Conservation (phyloP, 2,888 invertebrate species). For the Xestia rhomboidea region DNA sequence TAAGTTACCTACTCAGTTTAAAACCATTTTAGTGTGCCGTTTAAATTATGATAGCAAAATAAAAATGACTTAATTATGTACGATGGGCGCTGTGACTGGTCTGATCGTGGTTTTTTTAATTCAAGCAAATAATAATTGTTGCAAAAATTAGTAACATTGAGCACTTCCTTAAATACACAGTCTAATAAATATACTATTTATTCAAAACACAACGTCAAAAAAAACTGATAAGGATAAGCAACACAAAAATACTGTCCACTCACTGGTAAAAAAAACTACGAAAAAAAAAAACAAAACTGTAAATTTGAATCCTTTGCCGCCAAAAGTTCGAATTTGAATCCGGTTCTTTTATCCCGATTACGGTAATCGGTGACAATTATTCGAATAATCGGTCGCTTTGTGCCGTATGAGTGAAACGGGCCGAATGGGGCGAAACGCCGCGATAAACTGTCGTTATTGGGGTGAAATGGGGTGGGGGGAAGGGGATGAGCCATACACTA, state of each 20-base stretch:
- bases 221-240: no score
- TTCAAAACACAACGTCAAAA: neutral
- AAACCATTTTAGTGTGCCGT: neutral
- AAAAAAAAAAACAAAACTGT: slow-evolving; percentile 5
- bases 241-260: neutral
- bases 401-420: slow-evolving; percentile 80
- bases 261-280: neutral
- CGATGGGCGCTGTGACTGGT: no score
- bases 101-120: neutral
- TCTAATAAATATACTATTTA: neutral
- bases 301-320: slow-evolving; percentile 20
- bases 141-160: neutral
- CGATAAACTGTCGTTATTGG: slow-evolving; percentile 82
- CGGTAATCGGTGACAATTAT: slow-evolving; percentile 70
- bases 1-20: neutral
- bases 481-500: slow-evolving; percentile 46
- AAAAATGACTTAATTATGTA: neutral
- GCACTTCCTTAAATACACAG: neutral
- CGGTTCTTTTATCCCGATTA: slow-evolving; percentile 45
- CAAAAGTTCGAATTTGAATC: slow-evolving; percentile 20
- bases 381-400: slow-evolving; percentile 76
- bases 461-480: slow-evolving; percentile 68
- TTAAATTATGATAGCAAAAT: no score
- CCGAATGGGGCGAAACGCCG: slow-evolving; percentile 78
- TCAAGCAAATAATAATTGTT: neutral